Evolutionary conservation across 1,140 invertebrate species (phyloP), one percentile per base, ranked within the genome.

Genomic region (Pissodes strobi): DNA sequence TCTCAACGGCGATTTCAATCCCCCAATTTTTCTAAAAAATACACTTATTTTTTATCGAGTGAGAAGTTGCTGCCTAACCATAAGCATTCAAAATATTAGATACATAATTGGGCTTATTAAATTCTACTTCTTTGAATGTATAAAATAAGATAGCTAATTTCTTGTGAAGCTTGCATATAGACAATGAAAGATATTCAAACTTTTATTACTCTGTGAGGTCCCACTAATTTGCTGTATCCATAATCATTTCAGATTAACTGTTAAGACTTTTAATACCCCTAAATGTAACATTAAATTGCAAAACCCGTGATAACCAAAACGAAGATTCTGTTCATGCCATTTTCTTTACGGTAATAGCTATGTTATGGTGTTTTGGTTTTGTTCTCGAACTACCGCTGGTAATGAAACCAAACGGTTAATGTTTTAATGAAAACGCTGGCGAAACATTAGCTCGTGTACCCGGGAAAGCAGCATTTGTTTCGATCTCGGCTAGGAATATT

Each of bases 321-420:
- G 56, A 59, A 59, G 56, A 48, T 59, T 38, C 27, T 22, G 19
- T 45, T 45, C 22, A 15, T 38, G 39, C 56, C 56, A 48, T 59
- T 59, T 59, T 59, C 56, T 59, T 59, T 59, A 59, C 56, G 56
- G 30, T 59, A 59, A 59, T 34, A 22, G 56, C 56, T 12, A 25
- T 49, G 43, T 59, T 59, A 59, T 46, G 43, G 45, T 59, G 41
- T 59, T 59, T 59, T 49, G 56, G 56, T 59, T 59, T 59, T 59
- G 56, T 59, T 59, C 45, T 25, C 56, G 23, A 59, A 48, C 56
- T 57, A 43, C 41, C 43, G 45, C 41, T 22, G 25, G 56, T 49
- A 48, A 46, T 49, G 56, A 49, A 48, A 49, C 56, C 56, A 48
- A 59, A 59, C 56, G 56, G 41, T 59, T 59, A 59, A 59, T 49